phyloP scores from a whole-genome alignment of 2,113 vertebrate species.

The Scatophagus argus region DNA sequence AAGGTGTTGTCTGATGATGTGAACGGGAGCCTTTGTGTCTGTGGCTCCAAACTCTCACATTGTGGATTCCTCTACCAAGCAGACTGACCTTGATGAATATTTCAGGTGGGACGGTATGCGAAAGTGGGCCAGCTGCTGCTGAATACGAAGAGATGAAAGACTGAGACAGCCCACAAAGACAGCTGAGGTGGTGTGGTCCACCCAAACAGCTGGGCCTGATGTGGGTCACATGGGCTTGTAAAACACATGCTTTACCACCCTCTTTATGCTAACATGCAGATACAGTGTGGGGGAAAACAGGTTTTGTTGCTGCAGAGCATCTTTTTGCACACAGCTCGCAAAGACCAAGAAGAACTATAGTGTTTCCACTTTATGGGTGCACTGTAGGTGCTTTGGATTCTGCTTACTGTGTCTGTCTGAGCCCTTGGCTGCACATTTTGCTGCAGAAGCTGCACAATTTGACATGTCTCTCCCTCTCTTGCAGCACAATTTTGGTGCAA shows the following conservation, averaged over 20 bases:
- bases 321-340: neutral
- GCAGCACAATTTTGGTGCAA: slow-evolving; percentile 15
- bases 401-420: slow-evolving; percentile 19
- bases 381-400: slow-evolving; percentile 6
- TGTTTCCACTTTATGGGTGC: neutral
- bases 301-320: neutral
- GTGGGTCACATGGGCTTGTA: too few species aligned
- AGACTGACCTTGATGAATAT: slow-evolving; percentile 80
- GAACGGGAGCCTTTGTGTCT: neutral
- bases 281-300: neutral
- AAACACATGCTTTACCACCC: neutral
- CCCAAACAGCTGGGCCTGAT: neutral
- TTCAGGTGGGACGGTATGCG: slow-evolving; percentile 70
- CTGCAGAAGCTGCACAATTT: slow-evolving; percentile 7
- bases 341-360: neutral
- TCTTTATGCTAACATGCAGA: neutral
- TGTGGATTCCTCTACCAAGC: slow-evolving; percentile 35
- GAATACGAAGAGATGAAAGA: slow-evolving; percentile 20
- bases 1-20: neutral
- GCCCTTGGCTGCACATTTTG: slow-evolving; percentile 16
- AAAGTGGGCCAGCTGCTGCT: slow-evolving; percentile 76
- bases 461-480: neutral
- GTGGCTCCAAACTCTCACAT: neutral
- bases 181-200: slow-evolving; percentile 2
- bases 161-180: slow-evolving; percentile 20